These are phyloP conservation scores for Petrolisthes cinctipes DNA, from an alignment of 2,888 invertebrate species.

Conservation along the genomic window DNA sequence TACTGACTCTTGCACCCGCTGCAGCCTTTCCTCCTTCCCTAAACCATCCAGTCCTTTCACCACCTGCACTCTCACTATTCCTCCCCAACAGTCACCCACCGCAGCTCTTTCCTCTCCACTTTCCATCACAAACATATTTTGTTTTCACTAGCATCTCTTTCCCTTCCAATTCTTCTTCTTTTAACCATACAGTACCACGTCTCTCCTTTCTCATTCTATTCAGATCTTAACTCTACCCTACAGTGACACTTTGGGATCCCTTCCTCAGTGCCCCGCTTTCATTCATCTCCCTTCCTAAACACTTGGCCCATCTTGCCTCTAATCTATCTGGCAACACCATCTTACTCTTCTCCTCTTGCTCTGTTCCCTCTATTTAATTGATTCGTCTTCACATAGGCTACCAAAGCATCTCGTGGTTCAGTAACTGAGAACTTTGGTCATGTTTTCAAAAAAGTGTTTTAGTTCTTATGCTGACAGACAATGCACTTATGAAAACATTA, in stretches of 20 bases:
- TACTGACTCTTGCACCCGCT: not conserved
- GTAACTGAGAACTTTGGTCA: too few species aligned
- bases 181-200: not conserved
- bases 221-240: not conserved
- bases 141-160: conserved; percentile 5
- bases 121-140: not conserved
- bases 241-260: not conserved
- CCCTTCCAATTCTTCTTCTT: conserved; percentile 6
- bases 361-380: too few species aligned
- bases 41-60: not conserved
- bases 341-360: too few species aligned
- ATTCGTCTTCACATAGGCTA: too few species aligned
- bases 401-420: too few species aligned
- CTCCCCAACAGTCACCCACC: not conserved
- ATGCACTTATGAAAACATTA: too few species aligned
- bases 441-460: too few species aligned
- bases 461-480: too few species aligned
- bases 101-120: not conserved
- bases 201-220: not conserved
- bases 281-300: not conserved
- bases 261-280: too few species aligned
- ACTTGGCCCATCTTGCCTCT: not conserved
- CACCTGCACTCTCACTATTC: not conserved
- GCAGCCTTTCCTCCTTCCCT: not conserved
- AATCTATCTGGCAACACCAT: too few species aligned